A percentile compares a stretch with the other conserved stretches of the same genome.
phyloP scores from a whole-genome alignment of 1,140 invertebrate species.

The Latrodectus geometricus region DNA sequence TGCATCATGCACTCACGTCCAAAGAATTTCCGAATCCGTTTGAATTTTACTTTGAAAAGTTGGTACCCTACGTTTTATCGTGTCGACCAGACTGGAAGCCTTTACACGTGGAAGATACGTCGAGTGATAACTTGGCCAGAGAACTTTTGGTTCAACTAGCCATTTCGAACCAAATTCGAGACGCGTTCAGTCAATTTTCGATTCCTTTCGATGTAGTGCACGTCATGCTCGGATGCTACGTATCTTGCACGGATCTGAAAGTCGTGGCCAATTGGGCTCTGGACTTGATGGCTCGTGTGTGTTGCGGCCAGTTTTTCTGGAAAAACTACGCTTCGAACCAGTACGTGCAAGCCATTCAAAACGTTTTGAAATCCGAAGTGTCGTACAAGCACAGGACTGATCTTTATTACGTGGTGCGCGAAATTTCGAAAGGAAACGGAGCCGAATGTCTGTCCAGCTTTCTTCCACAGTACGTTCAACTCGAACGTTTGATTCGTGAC shows the following conservation, averaged over 20 bases:
- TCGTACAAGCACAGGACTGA: too few relatives aligned
- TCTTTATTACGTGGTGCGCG: too few relatives aligned
- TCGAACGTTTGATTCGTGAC: too few relatives aligned
- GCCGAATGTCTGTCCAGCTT: too few relatives aligned
- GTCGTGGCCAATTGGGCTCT: background rate
- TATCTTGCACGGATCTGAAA: too few relatives aligned
- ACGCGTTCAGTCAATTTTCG: background rate
- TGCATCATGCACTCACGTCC: background rate
- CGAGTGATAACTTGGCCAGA: background rate
- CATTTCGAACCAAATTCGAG: background rate
- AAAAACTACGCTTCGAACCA: too few relatives aligned
- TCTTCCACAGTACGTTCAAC: too few relatives aligned
- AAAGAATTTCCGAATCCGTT: conserved; percentile 15
- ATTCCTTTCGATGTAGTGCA: background rate
- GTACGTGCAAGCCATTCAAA: too few relatives aligned
- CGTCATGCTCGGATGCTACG: background rate
- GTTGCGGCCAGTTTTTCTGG: too few relatives aligned
- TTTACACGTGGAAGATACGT: background rate
- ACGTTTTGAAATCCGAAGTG: too few relatives aligned
- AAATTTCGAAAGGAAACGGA: too few relatives aligned
- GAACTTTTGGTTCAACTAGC: background rate
- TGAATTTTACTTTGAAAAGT: conserved; percentile 15
- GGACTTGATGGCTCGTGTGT: too few relatives aligned
- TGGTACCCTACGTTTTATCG: background rate
- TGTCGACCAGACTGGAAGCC: background rate